Evolutionary conservation across 2,797 vertebrate species (phyloP).

Genomic region (Liasis olivaceus): DNA sequence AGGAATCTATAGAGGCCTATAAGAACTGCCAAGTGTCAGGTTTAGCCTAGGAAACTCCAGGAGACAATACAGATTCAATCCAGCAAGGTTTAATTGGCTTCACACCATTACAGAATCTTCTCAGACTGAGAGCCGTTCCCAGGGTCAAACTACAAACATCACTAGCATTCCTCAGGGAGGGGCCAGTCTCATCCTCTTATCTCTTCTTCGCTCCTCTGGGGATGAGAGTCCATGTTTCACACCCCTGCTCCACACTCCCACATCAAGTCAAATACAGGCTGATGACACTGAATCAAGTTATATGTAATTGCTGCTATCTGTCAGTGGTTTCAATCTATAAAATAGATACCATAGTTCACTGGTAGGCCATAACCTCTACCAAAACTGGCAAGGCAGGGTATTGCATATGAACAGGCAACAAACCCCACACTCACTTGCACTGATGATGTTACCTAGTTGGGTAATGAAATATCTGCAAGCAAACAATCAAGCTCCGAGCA

Average conservation of each 20-base stretch:
- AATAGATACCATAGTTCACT: not conserved
- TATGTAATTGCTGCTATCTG: not conserved
- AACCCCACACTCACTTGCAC: not conserved
- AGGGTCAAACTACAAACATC: no score
- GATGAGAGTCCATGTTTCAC: no score
- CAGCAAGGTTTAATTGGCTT: no score
- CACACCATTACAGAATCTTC: no score
- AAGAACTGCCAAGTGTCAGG: not conserved
- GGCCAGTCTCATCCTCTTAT: no score
- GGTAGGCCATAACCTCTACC: not conserved
- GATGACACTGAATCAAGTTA: not conserved
- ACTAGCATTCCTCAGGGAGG: no score
- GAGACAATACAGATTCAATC: no score
- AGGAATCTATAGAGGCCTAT: not conserved
- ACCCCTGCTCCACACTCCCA: no score
- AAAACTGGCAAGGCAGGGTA: not conserved
- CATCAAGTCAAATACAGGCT: not conserved
- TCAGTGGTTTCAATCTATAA: not conserved
- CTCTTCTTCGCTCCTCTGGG: no score
- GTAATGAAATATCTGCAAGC: not conserved
- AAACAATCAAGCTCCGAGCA: not conserved
- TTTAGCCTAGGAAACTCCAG: no score
- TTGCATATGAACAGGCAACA: not conserved
- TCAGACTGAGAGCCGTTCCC: no score
- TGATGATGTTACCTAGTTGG: not conserved